phyloP scores from a whole-genome alignment of 2,888 invertebrate species.

The Drosophila meridionalis region DNA sequence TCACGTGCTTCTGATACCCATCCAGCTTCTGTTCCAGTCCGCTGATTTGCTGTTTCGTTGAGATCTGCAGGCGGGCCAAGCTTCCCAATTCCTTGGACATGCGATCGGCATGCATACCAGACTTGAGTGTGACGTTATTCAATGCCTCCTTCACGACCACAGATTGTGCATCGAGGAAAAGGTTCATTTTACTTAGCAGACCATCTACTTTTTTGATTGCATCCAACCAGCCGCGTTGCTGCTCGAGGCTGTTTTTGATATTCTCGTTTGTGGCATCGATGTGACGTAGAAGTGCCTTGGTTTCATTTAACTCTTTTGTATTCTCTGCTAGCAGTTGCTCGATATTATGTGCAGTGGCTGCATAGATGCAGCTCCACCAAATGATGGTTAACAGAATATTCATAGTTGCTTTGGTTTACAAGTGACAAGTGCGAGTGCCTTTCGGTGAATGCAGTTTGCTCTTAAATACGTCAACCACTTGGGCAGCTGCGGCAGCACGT shows the following conservation, averaged over 20 bases:
- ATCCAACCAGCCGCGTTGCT: slow-evolving; percentile 44
- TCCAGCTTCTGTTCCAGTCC: slow-evolving; percentile 54
- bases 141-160: slow-evolving; percentile 35
- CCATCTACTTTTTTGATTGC: slow-evolving; percentile 33
- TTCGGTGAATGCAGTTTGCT: background rate
- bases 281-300: slow-evolving; percentile 38
- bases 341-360: slow-evolving; percentile 14
- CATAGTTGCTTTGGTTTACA: slow-evolving; percentile 40
- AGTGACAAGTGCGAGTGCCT: slow-evolving; percentile 36
- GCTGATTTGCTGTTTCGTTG: slow-evolving; percentile 50
- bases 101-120: slow-evolving; percentile 25
- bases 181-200: slow-evolving; percentile 28
- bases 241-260: slow-evolving; percentile 37
- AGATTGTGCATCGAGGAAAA: slow-evolving; percentile 27
- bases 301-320: slow-evolving; percentile 40
- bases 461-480: slow-evolving; percentile 52
- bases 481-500: slow-evolving; percentile 41
- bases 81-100: slow-evolving; percentile 35
- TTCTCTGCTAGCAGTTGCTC: slow-evolving; percentile 33
- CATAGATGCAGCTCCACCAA: slow-evolving; percentile 22
- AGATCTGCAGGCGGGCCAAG: slow-evolving; percentile 40
- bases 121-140: slow-evolving; percentile 33
- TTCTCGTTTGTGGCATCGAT: slow-evolving; percentile 36
- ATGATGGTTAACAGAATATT: slow-evolving; percentile 33
- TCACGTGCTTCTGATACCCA: slow-evolving; percentile 51